These are phyloP conservation scores for Edolisoma coerulescens DNA, from an alignment of 2,113 vertebrate species.

Conservation along the genomic window DNA sequence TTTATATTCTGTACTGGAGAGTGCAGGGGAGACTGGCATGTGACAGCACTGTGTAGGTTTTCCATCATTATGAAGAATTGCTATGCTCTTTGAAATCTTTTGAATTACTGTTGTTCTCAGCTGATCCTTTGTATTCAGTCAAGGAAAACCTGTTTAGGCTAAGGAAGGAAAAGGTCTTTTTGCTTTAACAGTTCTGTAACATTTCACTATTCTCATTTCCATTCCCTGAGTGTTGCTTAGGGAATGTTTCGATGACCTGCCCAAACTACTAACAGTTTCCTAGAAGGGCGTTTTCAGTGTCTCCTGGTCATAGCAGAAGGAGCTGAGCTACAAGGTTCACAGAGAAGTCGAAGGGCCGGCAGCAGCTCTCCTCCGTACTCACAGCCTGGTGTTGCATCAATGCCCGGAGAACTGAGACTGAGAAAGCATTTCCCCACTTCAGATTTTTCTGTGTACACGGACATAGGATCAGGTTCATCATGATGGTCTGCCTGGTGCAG, in stretches of 20 bases:
- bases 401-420: rapidly evolving
- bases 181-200: background rate
- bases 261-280: background rate
- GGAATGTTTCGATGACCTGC: background rate
- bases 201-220: background rate
- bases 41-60: background rate
- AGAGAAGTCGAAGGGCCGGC: rapidly evolving
- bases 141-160: background rate
- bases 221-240: background rate
- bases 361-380: rapidly evolving
- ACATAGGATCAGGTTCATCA: background rate
- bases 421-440: background rate
- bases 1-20: background rate
- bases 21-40: background rate
- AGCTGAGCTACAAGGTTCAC: rapidly evolving
- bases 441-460: background rate
- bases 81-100: background rate
- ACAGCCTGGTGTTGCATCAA: rapidly evolving
- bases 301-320: background rate
- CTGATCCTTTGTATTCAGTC: background rate
- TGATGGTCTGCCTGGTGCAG: background rate
- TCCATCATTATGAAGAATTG: background rate
- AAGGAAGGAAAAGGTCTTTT: background rate
- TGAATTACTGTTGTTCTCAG: background rate
- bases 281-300: background rate